A percentile compares a stretch with the other conserved stretches of the same genome.
Evolutionary conservation across 2,888 invertebrate genomes (phyloP).

Genomic region (Phymatocera aterrima): DNA sequence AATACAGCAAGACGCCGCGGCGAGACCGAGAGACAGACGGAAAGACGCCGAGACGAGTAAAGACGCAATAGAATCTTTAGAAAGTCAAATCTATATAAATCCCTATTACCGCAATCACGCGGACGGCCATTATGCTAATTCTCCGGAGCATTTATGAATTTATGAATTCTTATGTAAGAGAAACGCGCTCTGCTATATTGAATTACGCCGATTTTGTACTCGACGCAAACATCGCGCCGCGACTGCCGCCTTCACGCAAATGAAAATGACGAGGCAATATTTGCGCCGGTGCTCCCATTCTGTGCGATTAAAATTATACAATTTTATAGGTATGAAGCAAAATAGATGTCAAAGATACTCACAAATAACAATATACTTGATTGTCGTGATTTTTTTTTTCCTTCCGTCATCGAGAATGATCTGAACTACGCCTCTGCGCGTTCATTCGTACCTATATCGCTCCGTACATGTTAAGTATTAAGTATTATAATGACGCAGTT

Average conservation of each 20-base stretch:
- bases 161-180: slow-evolving; percentile 54
- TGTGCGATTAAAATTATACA: too few species aligned
- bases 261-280: background rate
- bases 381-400: too few species aligned
- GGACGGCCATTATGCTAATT: slow-evolving; percentile 57
- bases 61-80: slow-evolving; percentile 42
- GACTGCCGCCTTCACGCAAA: background rate
- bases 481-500: slow-evolving; percentile 16
- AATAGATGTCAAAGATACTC: too few species aligned
- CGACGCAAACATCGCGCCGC: background rate
- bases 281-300: too few species aligned
- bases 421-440: background rate
- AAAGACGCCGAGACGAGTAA: background rate
- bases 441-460: background rate
- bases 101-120: slow-evolving; percentile 43
- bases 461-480: too few species aligned
- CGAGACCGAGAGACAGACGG: background rate
- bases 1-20: background rate
- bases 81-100: slow-evolving; percentile 47
- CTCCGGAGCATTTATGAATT: slow-evolving; percentile 56
- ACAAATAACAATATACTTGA: too few species aligned
- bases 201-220: slow-evolving; percentile 5
- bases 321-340: too few species aligned
- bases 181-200: background rate
- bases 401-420: too few species aligned